Evolutionary conservation across 2,888 invertebrate genomes (phyloP).

Genomic region (Amphipyra tragopoginis): DNA sequence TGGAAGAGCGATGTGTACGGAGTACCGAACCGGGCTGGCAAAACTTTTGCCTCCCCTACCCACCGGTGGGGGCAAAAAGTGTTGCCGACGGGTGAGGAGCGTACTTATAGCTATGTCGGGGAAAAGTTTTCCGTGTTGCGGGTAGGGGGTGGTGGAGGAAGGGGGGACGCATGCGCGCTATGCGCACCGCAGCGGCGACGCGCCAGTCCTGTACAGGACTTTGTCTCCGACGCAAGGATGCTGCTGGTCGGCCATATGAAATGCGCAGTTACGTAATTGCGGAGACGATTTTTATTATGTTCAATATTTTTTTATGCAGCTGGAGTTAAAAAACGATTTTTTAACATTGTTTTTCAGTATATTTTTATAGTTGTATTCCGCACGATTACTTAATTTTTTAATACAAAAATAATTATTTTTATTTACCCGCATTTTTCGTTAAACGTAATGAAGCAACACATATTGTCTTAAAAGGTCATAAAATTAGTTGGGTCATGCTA

Average conservation of each 20-base stretch:
- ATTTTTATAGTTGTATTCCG: not conserved
- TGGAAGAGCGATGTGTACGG: slow-evolving; percentile 89
- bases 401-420: slow-evolving; percentile 5
- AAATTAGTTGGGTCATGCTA: slow-evolving; percentile 69
- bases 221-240: slow-evolving; percentile 68
- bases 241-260: slow-evolving; percentile 47
- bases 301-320: slow-evolving; percentile 1
- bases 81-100: slow-evolving; percentile 87
- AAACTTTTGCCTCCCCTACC: slow-evolving; percentile 86
- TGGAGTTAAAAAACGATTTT: not conserved
- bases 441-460: slow-evolving; percentile 4
- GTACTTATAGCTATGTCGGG: slow-evolving; percentile 87
- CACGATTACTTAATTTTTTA: not conserved
- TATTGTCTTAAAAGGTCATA: slow-evolving; percentile 50
- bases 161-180: slow-evolving; percentile 82
- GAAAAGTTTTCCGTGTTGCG: slow-evolving; percentile 90
- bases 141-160: slow-evolving; percentile 76
- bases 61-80: slow-evolving; percentile 87
- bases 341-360: not conserved
- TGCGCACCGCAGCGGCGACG: slow-evolving; percentile 79
- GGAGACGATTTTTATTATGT: slow-evolving; percentile 28
- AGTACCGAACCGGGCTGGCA: slow-evolving; percentile 86
- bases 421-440: not conserved
- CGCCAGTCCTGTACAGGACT: slow-evolving; percentile 84
- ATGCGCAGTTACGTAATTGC: slow-evolving; percentile 73